These are phyloP conservation scores for Apamea anceps DNA, from an alignment of 2,888 invertebrate species.

Conservation along the genomic window DNA sequence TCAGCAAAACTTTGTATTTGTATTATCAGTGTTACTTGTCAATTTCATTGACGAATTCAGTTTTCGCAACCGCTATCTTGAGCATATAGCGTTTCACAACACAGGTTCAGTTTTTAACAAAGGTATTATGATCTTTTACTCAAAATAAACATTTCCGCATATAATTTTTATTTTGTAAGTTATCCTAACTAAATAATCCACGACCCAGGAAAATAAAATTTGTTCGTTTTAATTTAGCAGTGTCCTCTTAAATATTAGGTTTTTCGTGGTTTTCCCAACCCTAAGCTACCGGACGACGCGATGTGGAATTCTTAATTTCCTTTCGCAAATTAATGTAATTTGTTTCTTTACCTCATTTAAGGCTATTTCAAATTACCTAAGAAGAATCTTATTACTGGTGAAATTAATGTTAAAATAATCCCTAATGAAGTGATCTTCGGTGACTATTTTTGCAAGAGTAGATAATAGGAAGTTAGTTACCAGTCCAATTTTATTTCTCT, in stretches of 20 bases:
- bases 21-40: not conserved
- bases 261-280: constrained; percentile 21
- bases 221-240: constrained; percentile 41
- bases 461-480: not conserved
- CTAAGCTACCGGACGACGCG: constrained; percentile 35
- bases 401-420: constrained; percentile 23
- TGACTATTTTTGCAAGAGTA: not conserved
- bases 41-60: not conserved
- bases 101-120: not conserved
- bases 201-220: constrained; percentile 36
- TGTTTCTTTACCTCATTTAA: constrained; percentile 39
- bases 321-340: constrained; percentile 49
- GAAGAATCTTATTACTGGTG: constrained; percentile 40
- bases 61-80: not conserved
- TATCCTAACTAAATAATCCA: constrained; percentile 34
- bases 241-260: constrained; percentile 44
- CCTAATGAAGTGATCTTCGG: not conserved
- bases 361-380: constrained; percentile 19
- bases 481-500: too few relatives aligned
- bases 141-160: not conserved
- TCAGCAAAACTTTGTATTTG: not conserved
- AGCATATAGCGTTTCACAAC: not conserved
- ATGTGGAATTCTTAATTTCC: constrained; percentile 55
- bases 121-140: not conserved
- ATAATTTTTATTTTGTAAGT: constrained; percentile 15